phyloP scores from a whole-genome alignment of 2,888 invertebrate genomes.

The Agapetus fuscipes region DNA sequence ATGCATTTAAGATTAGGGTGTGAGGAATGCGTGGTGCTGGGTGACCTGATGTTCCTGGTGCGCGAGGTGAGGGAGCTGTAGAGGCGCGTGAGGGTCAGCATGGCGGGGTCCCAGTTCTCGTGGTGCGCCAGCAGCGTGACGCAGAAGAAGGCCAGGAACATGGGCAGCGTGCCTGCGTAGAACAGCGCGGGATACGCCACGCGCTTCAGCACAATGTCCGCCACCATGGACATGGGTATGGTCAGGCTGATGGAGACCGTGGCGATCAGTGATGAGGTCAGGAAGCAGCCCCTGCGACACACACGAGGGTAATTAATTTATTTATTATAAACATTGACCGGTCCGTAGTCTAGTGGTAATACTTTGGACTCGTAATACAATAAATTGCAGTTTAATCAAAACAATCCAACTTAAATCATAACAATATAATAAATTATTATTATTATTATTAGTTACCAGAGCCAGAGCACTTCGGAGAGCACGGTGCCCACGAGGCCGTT shows the following conservation, averaged over 20 bases:
- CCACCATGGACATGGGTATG: constrained; percentile 82
- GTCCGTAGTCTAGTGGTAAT: too few species aligned
- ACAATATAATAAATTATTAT: too few species aligned
- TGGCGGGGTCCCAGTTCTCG: constrained; percentile 75
- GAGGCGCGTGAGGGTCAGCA: constrained; percentile 33
- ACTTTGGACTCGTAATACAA: too few species aligned
- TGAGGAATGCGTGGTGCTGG: too few species aligned
- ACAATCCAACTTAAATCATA: too few species aligned
- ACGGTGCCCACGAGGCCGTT: constrained; percentile 89
- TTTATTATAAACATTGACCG: too few species aligned
- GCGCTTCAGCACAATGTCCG: constrained; percentile 65
- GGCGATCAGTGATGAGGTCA: constrained; percentile 85
- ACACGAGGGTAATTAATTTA: neutral
- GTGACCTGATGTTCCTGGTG: too few species aligned
- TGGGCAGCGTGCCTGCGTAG: constrained; percentile 69
- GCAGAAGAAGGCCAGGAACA: constrained; percentile 64
- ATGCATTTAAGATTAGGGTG: too few species aligned
- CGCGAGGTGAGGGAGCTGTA: too few species aligned
- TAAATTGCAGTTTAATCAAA: too few species aligned
- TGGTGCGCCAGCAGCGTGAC: constrained; percentile 62
- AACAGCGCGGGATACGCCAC: constrained; percentile 60
- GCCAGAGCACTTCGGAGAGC: constrained; percentile 84
- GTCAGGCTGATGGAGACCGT: constrained; percentile 78
- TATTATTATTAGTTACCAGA: constrained; percentile 57
- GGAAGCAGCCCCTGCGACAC: constrained; percentile 74